Evolutionary conservation across 2,888 invertebrate genomes (phyloP).

Genomic region (Gari tellinella): DNA sequence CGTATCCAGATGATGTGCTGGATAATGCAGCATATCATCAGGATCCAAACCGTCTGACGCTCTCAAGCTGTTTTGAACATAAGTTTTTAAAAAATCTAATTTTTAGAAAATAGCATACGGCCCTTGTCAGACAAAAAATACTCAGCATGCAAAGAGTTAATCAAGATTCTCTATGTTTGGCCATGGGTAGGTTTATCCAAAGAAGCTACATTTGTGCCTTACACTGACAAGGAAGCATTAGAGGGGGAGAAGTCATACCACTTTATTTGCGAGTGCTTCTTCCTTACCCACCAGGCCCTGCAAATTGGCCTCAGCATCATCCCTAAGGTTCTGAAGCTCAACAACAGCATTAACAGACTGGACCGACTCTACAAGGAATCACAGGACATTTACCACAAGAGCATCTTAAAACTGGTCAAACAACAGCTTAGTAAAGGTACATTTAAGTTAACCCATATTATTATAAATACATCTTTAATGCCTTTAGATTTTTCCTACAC

Average conservation of each 20-base stretch:
- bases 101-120: too few species aligned
- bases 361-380: constrained; percentile 91
- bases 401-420: constrained; percentile 85
- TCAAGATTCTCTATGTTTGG: too few species aligned
- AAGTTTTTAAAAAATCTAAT: too few species aligned
- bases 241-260: constrained; percentile 66
- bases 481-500: background rate
- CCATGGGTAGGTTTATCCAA: constrained; percentile 79
- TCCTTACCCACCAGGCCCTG: constrained; percentile 93
- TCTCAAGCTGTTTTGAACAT: too few species aligned
- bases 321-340: constrained; percentile 86
- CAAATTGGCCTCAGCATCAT: constrained; percentile 88
- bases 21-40: too few species aligned
- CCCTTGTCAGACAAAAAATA: too few species aligned
- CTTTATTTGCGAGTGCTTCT: constrained; percentile 96
- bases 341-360: constrained; percentile 89
- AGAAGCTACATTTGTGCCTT: constrained; percentile 93
- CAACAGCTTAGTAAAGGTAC: constrained; percentile 81
- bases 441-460: background rate
- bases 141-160: too few species aligned
- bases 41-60: too few species aligned
- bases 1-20: too few species aligned
- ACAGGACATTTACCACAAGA: constrained; percentile 85
- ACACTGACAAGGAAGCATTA: constrained; percentile 84
- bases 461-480: too few species aligned